A percentile compares a stretch with the other conserved stretches of the same genome.
Conservation (phyloP, 2,797 vertebrate genomes). For the Mionectes olivaceus region DNA sequence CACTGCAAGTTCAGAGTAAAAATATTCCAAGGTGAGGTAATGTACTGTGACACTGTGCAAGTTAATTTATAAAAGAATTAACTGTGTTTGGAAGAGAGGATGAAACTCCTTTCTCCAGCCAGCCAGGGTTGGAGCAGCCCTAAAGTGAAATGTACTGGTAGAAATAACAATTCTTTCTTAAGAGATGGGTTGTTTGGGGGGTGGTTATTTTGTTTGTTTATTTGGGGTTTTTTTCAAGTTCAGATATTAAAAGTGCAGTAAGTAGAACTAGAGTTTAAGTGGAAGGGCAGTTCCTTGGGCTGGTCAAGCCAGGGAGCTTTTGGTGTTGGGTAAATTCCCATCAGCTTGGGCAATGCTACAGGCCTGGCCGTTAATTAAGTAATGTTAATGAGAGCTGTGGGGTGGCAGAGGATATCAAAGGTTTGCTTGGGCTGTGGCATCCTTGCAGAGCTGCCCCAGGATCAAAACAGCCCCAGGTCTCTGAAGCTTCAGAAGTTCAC, state of each 20-base stretch:
- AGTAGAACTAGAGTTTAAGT: not conserved
- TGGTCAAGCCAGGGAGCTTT: not conserved
- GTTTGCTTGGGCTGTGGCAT: not conserved
- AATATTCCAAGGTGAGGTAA: constrained; percentile 45
- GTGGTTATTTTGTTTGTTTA: not conserved
- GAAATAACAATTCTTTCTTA: not conserved
- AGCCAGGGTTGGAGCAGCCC: not conserved
- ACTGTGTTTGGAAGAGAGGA: constrained; percentile 22
- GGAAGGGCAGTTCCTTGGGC: not conserved
- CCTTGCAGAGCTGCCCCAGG: not conserved
- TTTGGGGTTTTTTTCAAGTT: not conserved
- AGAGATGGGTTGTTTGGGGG: not conserved
- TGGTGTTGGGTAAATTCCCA: not conserved
- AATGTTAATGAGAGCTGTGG: not conserved
- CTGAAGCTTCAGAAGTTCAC: fast-evolving
- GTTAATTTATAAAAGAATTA: constrained; percentile 66
- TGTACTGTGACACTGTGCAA: constrained; percentile 21
- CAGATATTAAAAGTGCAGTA: not conserved
- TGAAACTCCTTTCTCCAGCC: not conserved
- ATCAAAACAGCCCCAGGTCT: not conserved
- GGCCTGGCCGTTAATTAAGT: not conserved
- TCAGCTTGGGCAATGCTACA: not conserved
- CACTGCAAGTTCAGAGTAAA: constrained; percentile 21
- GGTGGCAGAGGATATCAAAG: not conserved
- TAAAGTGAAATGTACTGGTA: not conserved